Conservation (phyloP, 2,888 invertebrate genomes). For the Yponomeuta evonymella region DNA sequence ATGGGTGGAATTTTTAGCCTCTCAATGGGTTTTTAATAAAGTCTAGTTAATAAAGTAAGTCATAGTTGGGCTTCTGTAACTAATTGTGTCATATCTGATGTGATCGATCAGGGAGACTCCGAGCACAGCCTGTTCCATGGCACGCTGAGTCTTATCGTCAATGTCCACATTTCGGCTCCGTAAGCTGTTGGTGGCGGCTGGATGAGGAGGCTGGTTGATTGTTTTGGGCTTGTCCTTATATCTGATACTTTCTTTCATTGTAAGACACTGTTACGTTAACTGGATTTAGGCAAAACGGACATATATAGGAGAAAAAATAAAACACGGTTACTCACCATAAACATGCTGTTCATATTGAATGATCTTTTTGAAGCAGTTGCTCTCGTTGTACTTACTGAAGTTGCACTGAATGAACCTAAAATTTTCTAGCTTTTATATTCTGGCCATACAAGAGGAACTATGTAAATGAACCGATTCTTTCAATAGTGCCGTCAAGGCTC, state of each 20-base stretch:
- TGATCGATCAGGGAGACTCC: no score
- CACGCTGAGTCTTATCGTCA: no score
- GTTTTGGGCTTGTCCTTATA: no score
- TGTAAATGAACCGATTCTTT: slow-evolving; percentile 47
- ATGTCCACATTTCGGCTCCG: no score
- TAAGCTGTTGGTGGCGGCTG: no score
- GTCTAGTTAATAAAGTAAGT: no score
- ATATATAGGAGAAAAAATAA: not conserved
- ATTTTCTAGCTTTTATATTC: slow-evolving; percentile 15
- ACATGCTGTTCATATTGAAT: slow-evolving; percentile 11
- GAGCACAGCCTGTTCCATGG: no score
- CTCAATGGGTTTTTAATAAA: no score
- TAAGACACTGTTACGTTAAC: not conserved
- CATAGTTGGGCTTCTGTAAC: no score
- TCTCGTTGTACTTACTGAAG: not conserved
- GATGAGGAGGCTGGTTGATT: no score
- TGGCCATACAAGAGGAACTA: slow-evolving; percentile 22
- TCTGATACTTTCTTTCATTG: not conserved
- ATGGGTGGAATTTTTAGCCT: no score
- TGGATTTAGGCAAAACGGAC: not conserved
- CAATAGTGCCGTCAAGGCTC: slow-evolving; percentile 53
- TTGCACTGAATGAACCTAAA: slow-evolving; percentile 9
- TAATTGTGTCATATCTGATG: no score
- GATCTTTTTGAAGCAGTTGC: slow-evolving; percentile 5
- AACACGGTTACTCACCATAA: slow-evolving; percentile 11